Base-by-base conservation (phyloP, 2,888 invertebrate species). In the Linnaemya vulpina region DNA sequence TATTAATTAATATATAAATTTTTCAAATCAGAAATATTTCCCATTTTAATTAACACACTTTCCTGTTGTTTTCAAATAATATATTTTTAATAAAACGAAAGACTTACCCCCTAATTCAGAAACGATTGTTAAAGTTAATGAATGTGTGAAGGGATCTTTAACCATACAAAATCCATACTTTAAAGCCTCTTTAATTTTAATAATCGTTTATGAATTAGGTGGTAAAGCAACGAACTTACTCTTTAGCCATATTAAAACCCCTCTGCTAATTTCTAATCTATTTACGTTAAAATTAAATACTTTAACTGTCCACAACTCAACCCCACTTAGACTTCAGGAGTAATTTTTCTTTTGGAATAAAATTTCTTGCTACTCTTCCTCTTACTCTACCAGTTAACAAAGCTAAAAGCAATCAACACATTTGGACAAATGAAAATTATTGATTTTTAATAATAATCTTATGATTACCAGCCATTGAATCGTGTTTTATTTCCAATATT, bases 371-470 rank as follows among this genome's bases (percentile, higher is more conserved):
- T 13, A 20, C 20, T 20, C 22, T 63, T 15, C n/a, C 40, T 13
- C 17, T 40, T 38, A 20, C 9, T n/a, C 7, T 60, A 2, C 20
- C 40, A 8, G 38, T 20, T 8, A 22, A 25, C 30, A 11, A 17
- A n/a, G 5, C 35, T 13, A 55, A 13, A n/a, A 35, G 35, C 58
- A 43, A 58, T 78, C 70, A 78, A 63, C 70, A 75, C 74, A 70
- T 71, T 84, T 75, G 75, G 70, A 53, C 63, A 79, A 78, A 79
- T 63, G 49, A 70, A 79, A 80, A 80, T 76, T 84, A 80, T 80
- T 77, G 81, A 81, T 84, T 84, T 73, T 76, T 74, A 81, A 81
- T 74, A 71, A 84, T 81, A 73, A 65, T 76, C 80, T 51, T 71
- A 60, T 74, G 76, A 81, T 81, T 73, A 81, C 74, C 62, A 74